Evolutionary conservation across 2,797 vertebrate genomes (phyloP), one percentile per base, ranked within the genome.

Genomic region (Choloepus didactylus): DNA sequence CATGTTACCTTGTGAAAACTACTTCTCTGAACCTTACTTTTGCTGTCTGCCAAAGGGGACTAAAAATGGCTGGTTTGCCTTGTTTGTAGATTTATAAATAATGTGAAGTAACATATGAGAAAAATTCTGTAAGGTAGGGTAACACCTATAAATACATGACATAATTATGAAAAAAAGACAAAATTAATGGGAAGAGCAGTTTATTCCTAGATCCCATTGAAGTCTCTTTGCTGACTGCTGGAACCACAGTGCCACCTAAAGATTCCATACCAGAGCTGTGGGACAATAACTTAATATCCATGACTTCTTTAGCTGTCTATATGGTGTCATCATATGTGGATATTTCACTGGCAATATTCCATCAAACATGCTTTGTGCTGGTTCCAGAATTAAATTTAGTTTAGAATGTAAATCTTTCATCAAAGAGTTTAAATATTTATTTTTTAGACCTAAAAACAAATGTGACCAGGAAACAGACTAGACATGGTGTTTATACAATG

Each of bases 361-460:
- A 70, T 95, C 67, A 70, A 82, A 72, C 91, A 49, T 82, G 8
- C 19, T 87, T 81, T 95, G 31, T 87, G 69, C 11, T 89, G 64
- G 9, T 91, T 91, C 38, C 67, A 94, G 77, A 94, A 87, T 76
- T 73, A 84, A 93, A 95, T 83, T 94, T 25, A 93, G 25, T 92
- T 96, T 59, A 95, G 9, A 82, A 91, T 77, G 41, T 69, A 89
- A 93, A 96, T 91, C 16, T 86, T 89, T 87, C 56, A 44, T 72
- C 29, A 44, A 75, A 94, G n/a, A 77, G 9, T 77, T 91, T 12
- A 87, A 38, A 91, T 31, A 6, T 66, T 31, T 38, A 35, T 90
- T 59, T 81, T 77, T 56, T 10, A 82, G 27, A 79, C 2, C 27
- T 89, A 76, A 91, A 89, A 91, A 56, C 25, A 81, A 83, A 95